Evolutionary conservation across 2,113 vertebrate genomes (phyloP).

Genomic region (Uropsilus gracilis): DNA sequence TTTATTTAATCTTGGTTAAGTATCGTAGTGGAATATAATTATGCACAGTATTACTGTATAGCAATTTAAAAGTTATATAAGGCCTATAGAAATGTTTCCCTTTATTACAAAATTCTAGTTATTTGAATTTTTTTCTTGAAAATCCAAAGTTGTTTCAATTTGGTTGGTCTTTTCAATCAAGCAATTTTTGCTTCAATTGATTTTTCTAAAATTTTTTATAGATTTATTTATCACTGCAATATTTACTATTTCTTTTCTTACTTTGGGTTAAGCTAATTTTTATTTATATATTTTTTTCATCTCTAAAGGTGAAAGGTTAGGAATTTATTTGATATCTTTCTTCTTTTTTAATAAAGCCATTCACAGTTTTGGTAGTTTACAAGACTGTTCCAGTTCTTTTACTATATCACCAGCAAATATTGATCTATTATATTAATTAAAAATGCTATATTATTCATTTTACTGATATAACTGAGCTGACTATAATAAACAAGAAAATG

Average conservation of each 20-base stretch:
- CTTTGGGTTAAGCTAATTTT: background rate
- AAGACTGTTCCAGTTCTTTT: background rate
- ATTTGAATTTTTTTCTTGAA: background rate
- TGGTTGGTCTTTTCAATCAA: background rate
- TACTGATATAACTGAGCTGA: background rate
- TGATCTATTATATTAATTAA: background rate
- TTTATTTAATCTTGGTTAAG: background rate
- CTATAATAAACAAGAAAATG: background rate
- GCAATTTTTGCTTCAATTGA: background rate
- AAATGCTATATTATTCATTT: background rate
- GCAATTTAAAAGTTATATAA: background rate
- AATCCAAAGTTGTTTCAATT: background rate
- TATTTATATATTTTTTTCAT: background rate
- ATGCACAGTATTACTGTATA: background rate
- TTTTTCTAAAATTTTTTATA: background rate
- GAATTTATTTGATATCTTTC: background rate
- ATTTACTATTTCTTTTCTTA: background rate
- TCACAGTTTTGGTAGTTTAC: background rate
- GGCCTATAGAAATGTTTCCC: background rate
- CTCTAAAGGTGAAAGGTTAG: background rate
- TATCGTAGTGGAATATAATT: background rate
- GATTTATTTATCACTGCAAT: background rate
- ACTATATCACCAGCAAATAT: background rate
- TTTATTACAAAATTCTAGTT: background rate
- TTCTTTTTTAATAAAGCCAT: background rate